Conservation (phyloP, 2,797 vertebrate genomes). For the Garrulus glandarius region DNA sequence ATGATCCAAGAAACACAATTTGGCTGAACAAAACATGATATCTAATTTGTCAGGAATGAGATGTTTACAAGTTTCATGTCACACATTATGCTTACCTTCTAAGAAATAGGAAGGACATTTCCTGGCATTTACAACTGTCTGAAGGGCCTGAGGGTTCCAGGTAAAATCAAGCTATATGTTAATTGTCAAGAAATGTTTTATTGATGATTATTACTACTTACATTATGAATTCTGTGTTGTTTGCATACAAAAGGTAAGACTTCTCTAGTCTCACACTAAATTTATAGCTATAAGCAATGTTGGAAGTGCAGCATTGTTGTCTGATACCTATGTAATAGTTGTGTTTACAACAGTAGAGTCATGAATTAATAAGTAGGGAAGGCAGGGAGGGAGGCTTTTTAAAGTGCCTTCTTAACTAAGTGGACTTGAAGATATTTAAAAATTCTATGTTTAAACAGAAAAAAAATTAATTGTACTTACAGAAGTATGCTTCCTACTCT, state of each 20-base stretch:
- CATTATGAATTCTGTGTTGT: not conserved
- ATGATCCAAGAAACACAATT: constrained; percentile 15
- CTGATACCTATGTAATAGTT: not conserved
- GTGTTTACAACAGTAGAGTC: not conserved
- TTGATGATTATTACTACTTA: not conserved
- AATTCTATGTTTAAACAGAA: not conserved
- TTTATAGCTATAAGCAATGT: not conserved
- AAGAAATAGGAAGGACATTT: not conserved
- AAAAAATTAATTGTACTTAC: not conserved
- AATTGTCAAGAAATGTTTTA: not conserved
- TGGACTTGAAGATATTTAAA: not conserved
- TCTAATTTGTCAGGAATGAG: constrained; percentile 38
- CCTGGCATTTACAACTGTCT: not conserved
- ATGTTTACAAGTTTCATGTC: constrained; percentile 20
- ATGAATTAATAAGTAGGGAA: not conserved
- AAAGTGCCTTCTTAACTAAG: not conserved
- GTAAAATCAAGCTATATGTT: not conserved
- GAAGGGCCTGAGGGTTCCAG: not conserved
- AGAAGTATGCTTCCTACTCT: not conserved
- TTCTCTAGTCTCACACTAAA: not conserved
- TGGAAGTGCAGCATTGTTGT: not conserved
- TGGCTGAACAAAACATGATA: constrained; percentile 9
- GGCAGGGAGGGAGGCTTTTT: not conserved
- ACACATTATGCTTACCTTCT: constrained; percentile 16
- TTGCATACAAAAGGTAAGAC: not conserved